Conservation (phyloP, 2,113 vertebrate genomes). For the Gnathonemus echidnorhynchus region DNA sequence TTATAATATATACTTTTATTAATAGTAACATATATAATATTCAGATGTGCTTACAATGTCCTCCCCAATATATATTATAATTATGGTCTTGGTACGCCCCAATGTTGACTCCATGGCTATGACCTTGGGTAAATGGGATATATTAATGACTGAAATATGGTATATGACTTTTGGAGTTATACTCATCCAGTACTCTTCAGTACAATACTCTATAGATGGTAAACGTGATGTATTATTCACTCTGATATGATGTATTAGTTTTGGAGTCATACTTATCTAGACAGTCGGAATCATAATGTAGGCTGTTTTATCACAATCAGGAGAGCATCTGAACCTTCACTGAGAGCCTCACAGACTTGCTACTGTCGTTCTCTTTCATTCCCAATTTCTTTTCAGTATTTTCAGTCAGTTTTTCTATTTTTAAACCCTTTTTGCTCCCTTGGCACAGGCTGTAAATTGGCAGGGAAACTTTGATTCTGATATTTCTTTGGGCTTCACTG, state of each 20-base stretch:
- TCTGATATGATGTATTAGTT: not conserved
- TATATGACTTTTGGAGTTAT: too few species aligned
- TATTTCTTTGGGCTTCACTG: not conserved
- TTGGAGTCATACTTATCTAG: not conserved
- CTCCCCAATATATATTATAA: too few species aligned
- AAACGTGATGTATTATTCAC: not conserved
- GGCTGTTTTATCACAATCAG: not conserved
- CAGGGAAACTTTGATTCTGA: not conserved
- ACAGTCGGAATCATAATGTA: not conserved
- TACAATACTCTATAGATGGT: not conserved
- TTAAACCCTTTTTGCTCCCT: not conserved
- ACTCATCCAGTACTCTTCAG: not conserved
- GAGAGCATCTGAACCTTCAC: not conserved
- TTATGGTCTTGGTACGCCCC: too few species aligned
- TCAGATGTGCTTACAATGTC: too few species aligned
- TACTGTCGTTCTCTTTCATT: not conserved
- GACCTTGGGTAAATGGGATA: too few species aligned
- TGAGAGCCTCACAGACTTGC: not conserved
- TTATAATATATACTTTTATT: not conserved
- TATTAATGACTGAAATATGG: too few species aligned
- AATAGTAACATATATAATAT: not conserved
- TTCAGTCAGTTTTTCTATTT: not conserved
- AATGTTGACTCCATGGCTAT: too few species aligned
- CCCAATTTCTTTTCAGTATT: not conserved
- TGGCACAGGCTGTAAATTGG: not conserved